Conservation (phyloP, 2,888 invertebrate genomes). For the Aphidius colemani region DNA sequence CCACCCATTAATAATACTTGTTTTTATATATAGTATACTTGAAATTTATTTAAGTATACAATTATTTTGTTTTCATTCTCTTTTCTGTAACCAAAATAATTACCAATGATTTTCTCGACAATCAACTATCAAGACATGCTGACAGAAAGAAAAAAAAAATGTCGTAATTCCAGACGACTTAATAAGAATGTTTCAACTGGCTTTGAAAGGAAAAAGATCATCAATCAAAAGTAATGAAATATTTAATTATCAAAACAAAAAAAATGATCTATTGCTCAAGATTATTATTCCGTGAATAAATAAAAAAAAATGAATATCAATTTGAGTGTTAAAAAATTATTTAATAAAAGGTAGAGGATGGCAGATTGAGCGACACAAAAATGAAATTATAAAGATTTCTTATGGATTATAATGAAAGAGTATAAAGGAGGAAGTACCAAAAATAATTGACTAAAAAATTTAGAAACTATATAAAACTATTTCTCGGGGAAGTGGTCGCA, state of each 20-base stretch:
- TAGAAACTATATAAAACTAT: neutral
- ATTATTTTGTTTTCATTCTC: slow-evolving; percentile 2
- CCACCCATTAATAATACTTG: neutral
- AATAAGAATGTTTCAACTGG: too few species aligned
- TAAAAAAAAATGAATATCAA: neutral
- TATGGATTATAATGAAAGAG: slow-evolving; percentile 9
- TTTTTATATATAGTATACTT: neutral
- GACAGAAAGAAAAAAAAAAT: slow-evolving; percentile 14
- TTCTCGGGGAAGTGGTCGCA: slow-evolving; percentile 6
- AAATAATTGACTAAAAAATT: slow-evolving; percentile 4
- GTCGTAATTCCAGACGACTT: slow-evolving; percentile 29
- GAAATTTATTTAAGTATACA: neutral
- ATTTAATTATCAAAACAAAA: neutral
- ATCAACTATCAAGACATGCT: slow-evolving; percentile 23
- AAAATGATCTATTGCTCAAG: neutral
- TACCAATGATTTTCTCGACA: slow-evolving; percentile 17
- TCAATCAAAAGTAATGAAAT: slow-evolving; percentile 7
- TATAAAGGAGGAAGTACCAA: slow-evolving; percentile 29
- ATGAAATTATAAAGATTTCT: neutral
- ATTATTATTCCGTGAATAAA: neutral
- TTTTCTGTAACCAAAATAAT: slow-evolving; percentile 2
- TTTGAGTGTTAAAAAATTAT: neutral
- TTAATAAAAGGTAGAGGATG: neutral
- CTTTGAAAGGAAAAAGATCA: slow-evolving; percentile 2
- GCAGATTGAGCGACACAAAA: neutral